Conservation (phyloP, 2,113 vertebrate genomes). For the Macroglossus sobrinus region DNA sequence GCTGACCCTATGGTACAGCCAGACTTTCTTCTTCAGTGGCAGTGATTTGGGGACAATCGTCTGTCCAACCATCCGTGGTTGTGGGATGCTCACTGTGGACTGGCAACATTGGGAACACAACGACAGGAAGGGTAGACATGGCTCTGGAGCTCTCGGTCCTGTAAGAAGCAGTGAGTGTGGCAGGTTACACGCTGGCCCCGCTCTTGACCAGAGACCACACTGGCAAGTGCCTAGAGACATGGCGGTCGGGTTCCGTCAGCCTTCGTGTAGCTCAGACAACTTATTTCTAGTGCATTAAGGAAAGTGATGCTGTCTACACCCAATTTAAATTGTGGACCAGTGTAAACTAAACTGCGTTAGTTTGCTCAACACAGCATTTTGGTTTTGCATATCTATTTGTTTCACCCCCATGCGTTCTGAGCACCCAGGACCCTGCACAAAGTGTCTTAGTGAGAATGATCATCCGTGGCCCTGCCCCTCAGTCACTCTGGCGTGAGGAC, state of each 20-base stretch:
- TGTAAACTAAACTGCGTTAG: neutral
- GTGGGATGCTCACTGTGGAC: neutral
- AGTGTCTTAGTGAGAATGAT: neutral
- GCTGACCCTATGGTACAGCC: accelerated
- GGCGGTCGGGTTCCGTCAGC: neutral
- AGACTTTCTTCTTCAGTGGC: neutral
- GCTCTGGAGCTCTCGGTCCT: neutral
- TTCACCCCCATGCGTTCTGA: neutral
- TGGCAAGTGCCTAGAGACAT: neutral
- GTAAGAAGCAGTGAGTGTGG: neutral
- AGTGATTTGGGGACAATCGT: neutral
- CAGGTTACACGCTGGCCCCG: neutral
- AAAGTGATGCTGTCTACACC: neutral
- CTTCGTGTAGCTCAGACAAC: neutral
- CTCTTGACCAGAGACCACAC: neutral
- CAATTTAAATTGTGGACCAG: neutral
- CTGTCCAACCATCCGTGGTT: too few species aligned
- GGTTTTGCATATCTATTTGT: neutral
- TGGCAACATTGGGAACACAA: neutral
- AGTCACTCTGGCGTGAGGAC: neutral
- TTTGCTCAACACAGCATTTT: neutral
- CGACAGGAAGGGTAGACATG: neutral
- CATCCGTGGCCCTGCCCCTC: neutral
- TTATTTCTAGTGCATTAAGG: neutral
- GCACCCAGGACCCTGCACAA: neutral